phyloP scores from a whole-genome alignment of 1,140 invertebrate genomes.

The Drosophila equinoxialis region DNA sequence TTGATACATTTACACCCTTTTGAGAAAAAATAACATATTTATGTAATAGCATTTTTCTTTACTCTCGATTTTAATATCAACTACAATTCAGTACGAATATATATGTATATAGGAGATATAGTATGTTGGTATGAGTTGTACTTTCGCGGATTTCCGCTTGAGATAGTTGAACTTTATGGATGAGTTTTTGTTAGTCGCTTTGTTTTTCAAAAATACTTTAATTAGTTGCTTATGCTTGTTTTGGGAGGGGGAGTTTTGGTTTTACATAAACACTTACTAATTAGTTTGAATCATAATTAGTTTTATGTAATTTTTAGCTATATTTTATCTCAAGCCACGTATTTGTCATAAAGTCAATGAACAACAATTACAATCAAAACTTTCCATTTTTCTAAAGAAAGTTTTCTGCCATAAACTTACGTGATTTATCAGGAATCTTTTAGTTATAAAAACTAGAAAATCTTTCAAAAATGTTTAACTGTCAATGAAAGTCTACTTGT shows the following conservation, averaged over 20 bases:
- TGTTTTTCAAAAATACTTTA: slow-evolving; percentile 49
- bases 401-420: slow-evolving; percentile 25
- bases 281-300: slow-evolving; percentile 31
- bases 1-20: slow-evolving; percentile 42
- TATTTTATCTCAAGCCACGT: not conserved
- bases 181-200: slow-evolving; percentile 34
- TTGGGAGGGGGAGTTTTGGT: slow-evolving; percentile 10
- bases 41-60: slow-evolving; percentile 53
- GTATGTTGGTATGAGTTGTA: slow-evolving; percentile 17
- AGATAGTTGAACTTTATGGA: slow-evolving; percentile 68
- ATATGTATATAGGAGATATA: not conserved
- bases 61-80: slow-evolving; percentile 48
- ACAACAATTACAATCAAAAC: slow-evolving; percentile 22
- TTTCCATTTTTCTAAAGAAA: slow-evolving; percentile 50
- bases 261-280: slow-evolving; percentile 51
- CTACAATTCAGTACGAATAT: not conserved
- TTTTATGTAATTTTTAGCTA: slow-evolving; percentile 21
- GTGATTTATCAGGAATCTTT: slow-evolving; percentile 44
- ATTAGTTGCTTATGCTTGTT: slow-evolving; percentile 42
- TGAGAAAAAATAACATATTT: slow-evolving; percentile 66
- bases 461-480: slow-evolving; percentile 23
- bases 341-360: slow-evolving; percentile 9
- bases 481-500: slow-evolving; percentile 59
- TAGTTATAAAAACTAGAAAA: slow-evolving; percentile 39
- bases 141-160: slow-evolving; percentile 74